Conservation (phyloP, 1,140 invertebrate genomes). For the Scylla paramamosain region DNA sequence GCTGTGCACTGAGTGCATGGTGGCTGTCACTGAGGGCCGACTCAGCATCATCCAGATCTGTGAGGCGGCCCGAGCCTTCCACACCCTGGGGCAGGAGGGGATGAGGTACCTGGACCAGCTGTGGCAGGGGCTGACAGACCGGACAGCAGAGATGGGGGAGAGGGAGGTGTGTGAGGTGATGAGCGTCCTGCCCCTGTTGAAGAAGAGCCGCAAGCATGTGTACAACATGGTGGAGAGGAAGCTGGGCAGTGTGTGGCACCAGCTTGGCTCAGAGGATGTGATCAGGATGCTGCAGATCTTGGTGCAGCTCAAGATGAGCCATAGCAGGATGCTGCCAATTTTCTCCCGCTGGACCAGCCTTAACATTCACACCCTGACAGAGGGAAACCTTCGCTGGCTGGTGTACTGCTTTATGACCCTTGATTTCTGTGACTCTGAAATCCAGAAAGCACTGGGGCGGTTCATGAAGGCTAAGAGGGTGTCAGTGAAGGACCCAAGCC, state of each 20-base stretch:
- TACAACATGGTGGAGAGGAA: constrained; percentile 85
- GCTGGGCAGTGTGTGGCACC: constrained; percentile 83
- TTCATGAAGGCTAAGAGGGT: constrained; percentile 83
- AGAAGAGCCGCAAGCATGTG: constrained; percentile 84
- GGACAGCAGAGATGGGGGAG: constrained; percentile 83
- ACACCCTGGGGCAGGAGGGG: constrained; percentile 80
- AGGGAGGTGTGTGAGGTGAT: constrained; percentile 84
- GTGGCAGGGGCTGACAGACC: constrained; percentile 86
- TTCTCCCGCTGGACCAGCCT: constrained; percentile 84
- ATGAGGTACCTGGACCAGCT: constrained; percentile 83
- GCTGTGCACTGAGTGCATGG: constrained; percentile 84
- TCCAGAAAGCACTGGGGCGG: constrained; percentile 84
- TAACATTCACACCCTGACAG: constrained; percentile 84
- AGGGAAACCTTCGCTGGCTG: constrained; percentile 84
- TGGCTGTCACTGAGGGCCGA: constrained; percentile 84
- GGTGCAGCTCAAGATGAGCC: constrained; percentile 80
- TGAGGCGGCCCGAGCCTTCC: constrained; percentile 82
- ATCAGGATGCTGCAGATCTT: constrained; percentile 82
- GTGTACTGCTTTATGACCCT: constrained; percentile 83
- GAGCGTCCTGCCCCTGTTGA: constrained; percentile 83
- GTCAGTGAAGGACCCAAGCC: constrained; percentile 81
- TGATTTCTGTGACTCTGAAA: constrained; percentile 82
- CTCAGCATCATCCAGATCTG: constrained; percentile 85
- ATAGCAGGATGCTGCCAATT: constrained; percentile 80
- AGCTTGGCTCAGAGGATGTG: constrained; percentile 82